These are phyloP conservation scores for Eulimnadia texana DNA, from an alignment of 1,140 invertebrate genomes.

Conservation along the genomic window DNA sequence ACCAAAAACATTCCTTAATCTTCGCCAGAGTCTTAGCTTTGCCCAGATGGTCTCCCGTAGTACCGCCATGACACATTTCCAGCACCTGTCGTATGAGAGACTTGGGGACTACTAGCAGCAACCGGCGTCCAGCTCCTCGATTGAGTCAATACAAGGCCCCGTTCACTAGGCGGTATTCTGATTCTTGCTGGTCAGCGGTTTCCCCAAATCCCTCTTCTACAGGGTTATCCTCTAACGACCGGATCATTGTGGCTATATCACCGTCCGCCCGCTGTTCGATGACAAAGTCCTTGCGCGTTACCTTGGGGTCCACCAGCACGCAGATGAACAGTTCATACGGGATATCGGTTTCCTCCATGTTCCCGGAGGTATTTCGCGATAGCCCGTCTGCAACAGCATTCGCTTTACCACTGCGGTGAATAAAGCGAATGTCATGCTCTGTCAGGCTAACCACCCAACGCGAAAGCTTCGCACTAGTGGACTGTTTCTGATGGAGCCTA, in stretches of 20 bases:
- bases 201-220: neutral
- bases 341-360: neutral
- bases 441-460: conserved; percentile 23
- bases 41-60: conserved; percentile 20
- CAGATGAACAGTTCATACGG: neutral
- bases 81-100: conserved; percentile 11
- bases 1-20: conserved; percentile 19
- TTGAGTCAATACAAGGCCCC: neutral
- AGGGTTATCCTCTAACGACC: neutral
- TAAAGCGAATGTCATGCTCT: conserved; percentile 21
- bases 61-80: conserved; percentile 17
- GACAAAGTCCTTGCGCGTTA: neutral
- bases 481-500: conserved; percentile 27
- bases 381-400: conserved; percentile 22
- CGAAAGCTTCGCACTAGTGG: conserved; percentile 20
- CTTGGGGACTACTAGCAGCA: conserved; percentile 14
- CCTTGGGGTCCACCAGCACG: neutral
- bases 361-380: neutral
- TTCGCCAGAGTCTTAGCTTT: conserved; percentile 17
- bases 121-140: neutral
- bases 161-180: neutral
- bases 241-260: neutral
- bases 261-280: neutral
- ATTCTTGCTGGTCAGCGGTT: too few relatives aligned
- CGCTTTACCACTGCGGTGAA: conserved; percentile 21